These are phyloP conservation scores for Oreochromis spilurus DNA, from an alignment of 2,113 vertebrate species.

Conservation along the genomic window DNA sequence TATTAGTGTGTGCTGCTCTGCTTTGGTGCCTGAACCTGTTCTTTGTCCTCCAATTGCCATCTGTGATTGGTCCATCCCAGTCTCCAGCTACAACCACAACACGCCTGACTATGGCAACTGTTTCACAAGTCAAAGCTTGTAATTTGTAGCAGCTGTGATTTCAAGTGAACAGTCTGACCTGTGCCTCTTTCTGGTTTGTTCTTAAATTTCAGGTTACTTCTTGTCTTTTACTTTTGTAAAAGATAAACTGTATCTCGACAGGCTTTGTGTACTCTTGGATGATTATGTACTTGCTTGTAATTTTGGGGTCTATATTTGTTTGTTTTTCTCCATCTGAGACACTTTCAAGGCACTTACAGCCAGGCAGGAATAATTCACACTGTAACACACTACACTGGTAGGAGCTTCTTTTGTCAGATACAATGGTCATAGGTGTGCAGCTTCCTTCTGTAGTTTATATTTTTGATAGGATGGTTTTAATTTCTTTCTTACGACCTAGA, in stretches of 20 bases:
- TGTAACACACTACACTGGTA: background rate
- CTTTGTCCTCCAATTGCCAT: background rate
- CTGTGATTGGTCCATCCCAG: background rate
- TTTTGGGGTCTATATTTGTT: background rate
- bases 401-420: background rate
- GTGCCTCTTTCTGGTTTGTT: background rate
- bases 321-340: background rate
- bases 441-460: background rate
- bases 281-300: background rate
- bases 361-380: background rate
- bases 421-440: background rate
- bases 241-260: background rate
- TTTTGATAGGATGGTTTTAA: background rate
- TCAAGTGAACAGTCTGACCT: background rate
- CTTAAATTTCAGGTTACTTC: background rate
- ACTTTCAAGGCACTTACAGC: background rate
- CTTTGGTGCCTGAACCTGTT: background rate
- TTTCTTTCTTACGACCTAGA: background rate
- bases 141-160: background rate
- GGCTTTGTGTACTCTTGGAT: background rate
- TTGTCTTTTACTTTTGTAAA: background rate
- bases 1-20: background rate
- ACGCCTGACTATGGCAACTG: background rate
- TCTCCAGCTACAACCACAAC: background rate
- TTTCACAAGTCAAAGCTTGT: background rate